Conservation (phyloP, 2,113 vertebrate genomes). For the Poeciliopsis retropinna region DNA sequence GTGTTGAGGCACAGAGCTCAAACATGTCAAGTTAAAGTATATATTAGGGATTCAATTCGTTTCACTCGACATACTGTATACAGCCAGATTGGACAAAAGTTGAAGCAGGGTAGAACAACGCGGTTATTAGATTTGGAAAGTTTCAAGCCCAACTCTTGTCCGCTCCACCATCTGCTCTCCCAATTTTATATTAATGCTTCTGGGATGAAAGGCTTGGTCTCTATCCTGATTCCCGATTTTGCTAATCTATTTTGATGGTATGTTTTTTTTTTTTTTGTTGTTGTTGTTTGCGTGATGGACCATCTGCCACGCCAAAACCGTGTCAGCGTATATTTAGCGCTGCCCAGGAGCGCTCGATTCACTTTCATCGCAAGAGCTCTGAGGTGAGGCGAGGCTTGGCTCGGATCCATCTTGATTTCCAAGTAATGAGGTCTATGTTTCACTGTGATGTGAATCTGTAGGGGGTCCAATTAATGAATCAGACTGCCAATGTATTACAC, state of each 20-base stretch:
- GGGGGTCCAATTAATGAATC: slow-evolving; percentile 65
- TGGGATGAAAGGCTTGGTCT: slow-evolving; percentile 38
- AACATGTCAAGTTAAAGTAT: background rate
- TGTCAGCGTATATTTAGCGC: slow-evolving; percentile 39
- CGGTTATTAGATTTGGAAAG: slow-evolving; percentile 21
- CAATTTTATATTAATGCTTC: slow-evolving; percentile 38
- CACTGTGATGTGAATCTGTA: slow-evolving; percentile 39
- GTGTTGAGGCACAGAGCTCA: background rate
- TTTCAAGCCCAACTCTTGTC: slow-evolving; percentile 19
- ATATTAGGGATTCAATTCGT: background rate
- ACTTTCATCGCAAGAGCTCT: slow-evolving; percentile 22
- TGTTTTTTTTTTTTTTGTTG: background rate
- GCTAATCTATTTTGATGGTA: slow-evolving; percentile 31
- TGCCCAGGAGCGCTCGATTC: background rate
- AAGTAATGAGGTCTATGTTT: slow-evolving; percentile 66
- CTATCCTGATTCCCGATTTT: slow-evolving; percentile 39
- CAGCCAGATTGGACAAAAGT: slow-evolving; percentile 3
- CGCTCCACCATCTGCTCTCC: slow-evolving; percentile 51
- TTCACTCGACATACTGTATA: background rate
- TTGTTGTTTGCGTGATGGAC: slow-evolving; percentile 11
- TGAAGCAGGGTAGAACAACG: background rate
- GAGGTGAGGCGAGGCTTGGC: slow-evolving; percentile 44
- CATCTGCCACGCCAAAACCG: slow-evolving; percentile 46
- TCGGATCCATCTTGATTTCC: slow-evolving; percentile 49
- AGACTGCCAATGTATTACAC: slow-evolving; percentile 35